phyloP scores from a whole-genome alignment of 1,140 invertebrate genomes.

The Proctacanthus coquilletti region DNA sequence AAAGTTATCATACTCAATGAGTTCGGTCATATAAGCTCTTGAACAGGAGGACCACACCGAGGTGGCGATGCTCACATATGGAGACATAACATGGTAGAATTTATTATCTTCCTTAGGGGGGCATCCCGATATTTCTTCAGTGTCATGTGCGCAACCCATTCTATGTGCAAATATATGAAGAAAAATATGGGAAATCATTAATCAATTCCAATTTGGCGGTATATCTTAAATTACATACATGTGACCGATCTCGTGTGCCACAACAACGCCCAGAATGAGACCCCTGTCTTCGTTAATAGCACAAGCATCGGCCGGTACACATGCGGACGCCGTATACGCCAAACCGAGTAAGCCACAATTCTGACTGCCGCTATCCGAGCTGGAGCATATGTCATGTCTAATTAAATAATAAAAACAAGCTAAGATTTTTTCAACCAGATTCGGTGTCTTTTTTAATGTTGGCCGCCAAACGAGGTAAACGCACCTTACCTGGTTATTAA shows the following conservation, averaged over 20 bases:
- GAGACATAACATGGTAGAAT: constrained; percentile 45
- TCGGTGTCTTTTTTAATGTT: neutral
- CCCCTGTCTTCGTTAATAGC: constrained; percentile 54
- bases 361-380: constrained; percentile 11
- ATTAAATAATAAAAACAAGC: neutral
- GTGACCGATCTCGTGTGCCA: constrained; percentile 59
- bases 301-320: constrained; percentile 42
- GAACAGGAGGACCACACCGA: constrained; percentile 51
- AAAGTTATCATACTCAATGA: constrained; percentile 56
- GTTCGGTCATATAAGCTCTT: constrained; percentile 40
- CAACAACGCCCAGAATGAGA: constrained; percentile 44
- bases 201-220: neutral
- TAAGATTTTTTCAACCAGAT: too few relatives aligned
- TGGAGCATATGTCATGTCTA: constrained; percentile 39
- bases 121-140: constrained; percentile 31
- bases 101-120: constrained; percentile 23
- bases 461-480: too few relatives aligned
- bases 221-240: constrained; percentile 32
- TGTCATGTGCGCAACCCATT: constrained; percentile 47
- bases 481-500: constrained; percentile 62
- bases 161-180: constrained; percentile 20
- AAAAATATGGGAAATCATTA: too few relatives aligned
- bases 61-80: constrained; percentile 40
- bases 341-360: constrained; percentile 49
- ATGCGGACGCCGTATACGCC: constrained; percentile 48